phyloP scores from a whole-genome alignment of 2,797 vertebrate species.

The Monodelphis domestica region DNA sequence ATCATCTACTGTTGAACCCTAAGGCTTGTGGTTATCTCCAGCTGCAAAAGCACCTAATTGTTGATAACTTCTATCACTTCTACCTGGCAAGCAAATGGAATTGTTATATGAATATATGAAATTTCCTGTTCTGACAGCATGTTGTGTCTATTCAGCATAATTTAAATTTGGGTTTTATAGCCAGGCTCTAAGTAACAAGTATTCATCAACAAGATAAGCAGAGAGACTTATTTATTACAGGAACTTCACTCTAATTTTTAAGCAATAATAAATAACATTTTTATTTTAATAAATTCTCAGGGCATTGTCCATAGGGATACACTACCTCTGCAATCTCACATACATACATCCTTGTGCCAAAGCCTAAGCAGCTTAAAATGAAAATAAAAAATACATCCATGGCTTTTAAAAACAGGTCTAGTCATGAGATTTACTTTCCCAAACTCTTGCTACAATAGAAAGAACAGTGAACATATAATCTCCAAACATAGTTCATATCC shows the following conservation, averaged over 20 bases:
- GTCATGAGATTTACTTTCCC: no score
- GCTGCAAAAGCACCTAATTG: background rate
- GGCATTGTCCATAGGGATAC: no score
- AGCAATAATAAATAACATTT: no score
- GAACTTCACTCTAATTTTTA: background rate
- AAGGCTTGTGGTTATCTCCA: background rate
- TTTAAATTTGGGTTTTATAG: background rate
- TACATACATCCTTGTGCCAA: no score
- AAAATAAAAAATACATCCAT: no score
- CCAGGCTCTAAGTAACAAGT: background rate
- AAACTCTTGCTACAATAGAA: no score
- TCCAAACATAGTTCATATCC: no score
- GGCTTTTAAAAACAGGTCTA: no score
- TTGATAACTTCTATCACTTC: background rate
- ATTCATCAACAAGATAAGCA: background rate
- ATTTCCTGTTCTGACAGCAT: fast-evolving
- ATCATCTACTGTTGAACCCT: background rate
- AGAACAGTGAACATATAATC: no score
- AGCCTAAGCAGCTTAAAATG: no score
- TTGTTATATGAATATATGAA: background rate
- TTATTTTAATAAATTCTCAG: no score
- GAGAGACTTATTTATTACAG: background rate
- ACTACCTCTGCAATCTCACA: no score
- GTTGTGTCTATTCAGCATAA: constrained; percentile 18
- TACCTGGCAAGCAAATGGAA: background rate